Percentiles rank a stretch among this genome's conserved stretches.
phyloP scores from a whole-genome alignment of 2,888 invertebrate species.

The Sclerodermus sp. region DNA sequence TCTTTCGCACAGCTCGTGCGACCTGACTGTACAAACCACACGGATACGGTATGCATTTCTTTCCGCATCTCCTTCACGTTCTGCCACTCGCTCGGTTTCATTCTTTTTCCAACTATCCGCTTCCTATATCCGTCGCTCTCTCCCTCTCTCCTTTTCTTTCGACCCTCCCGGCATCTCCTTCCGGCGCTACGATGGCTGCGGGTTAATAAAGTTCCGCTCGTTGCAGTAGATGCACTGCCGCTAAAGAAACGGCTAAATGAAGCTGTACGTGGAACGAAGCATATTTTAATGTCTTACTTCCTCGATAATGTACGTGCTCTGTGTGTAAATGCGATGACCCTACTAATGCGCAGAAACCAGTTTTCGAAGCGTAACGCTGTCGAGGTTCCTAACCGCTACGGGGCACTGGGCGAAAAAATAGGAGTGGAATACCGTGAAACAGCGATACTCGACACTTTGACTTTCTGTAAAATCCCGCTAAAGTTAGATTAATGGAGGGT shows the following conservation, averaged over 20 bases:
- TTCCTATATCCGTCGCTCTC: neutral
- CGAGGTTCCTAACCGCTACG: slow-evolving; percentile 6
- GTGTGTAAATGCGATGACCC: slow-evolving; percentile 35
- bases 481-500: no score
- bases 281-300: slow-evolving; percentile 38
- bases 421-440: neutral
- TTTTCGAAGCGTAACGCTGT: slow-evolving; percentile 20
- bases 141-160: slow-evolving; percentile 1
- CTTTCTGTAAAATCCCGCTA: no score
- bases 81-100: no score
- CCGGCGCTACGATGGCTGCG: no score
- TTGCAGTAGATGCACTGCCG: slow-evolving; percentile 21
- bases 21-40: no score
- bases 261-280: slow-evolving; percentile 36
- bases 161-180: slow-evolving; percentile 2
- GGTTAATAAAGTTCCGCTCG: slow-evolving; percentile 35
- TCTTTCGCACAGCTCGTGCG: no score
- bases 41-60: no score
- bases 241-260: slow-evolving; percentile 37
- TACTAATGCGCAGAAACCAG: slow-evolving; percentile 32
- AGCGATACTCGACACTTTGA: no score
- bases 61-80: no score
- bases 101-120: no score
- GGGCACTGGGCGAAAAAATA: neutral
- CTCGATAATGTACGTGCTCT: slow-evolving; percentile 33